A percentile compares a stretch with the other conserved stretches of the same genome.
phyloP scores from a whole-genome alignment of 2,797 vertebrate species.

The Malurus splendens region DNA sequence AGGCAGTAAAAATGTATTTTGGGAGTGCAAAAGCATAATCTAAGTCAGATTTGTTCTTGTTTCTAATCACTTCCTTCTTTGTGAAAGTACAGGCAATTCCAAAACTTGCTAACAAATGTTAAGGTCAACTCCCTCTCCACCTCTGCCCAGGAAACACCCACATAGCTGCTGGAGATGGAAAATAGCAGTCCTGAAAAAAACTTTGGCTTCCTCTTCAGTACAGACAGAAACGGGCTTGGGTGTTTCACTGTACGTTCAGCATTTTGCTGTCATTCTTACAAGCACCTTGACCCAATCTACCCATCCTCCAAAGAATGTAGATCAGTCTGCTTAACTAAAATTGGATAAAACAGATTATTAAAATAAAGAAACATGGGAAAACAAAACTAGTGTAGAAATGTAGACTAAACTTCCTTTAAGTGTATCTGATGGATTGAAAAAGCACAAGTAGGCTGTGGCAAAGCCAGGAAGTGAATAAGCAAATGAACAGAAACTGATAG shows the following conservation, averaged over 20 bases:
- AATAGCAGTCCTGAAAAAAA: neutral
- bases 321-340: neutral
- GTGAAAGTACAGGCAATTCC: neutral
- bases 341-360: neutral
- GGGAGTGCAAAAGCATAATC: neutral
- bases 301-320: neutral
- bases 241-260: neutral
- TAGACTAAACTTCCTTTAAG: neutral
- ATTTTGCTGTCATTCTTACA: neutral
- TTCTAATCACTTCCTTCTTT: constrained; percentile 7
- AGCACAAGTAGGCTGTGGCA: constrained; percentile 5
- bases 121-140: neutral
- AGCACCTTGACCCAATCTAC: neutral
- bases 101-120: constrained; percentile 30
- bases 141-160: neutral
- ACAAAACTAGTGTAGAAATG: neutral
- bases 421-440: constrained; percentile 4
- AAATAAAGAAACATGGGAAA: neutral
- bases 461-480: constrained; percentile 21
- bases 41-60: constrained; percentile 8
- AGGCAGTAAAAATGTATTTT: constrained; percentile 13
- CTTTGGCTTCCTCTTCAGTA: neutral
- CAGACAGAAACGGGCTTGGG: neutral
- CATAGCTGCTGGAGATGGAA: neutral
- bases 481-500: constrained; percentile 20